Evolutionary conservation across 2,113 vertebrate species (phyloP).

Genomic region (Nerophis ophidion): DNA sequence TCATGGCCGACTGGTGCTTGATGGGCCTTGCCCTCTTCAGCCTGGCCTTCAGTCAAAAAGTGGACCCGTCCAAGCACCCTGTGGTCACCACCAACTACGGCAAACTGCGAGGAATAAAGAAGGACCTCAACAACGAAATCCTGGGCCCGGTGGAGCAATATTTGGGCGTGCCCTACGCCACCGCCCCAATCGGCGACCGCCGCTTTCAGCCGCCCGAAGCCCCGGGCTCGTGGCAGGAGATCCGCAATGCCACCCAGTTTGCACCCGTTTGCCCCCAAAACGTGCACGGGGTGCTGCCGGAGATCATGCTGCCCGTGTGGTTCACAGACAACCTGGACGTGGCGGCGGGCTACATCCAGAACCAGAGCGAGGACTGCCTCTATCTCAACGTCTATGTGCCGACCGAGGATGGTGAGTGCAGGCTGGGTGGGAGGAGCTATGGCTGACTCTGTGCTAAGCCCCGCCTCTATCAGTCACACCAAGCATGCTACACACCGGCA

Average conservation of each 20-base stretch:
- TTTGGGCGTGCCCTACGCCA: conserved; percentile 86
- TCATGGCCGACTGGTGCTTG: conserved; percentile 56
- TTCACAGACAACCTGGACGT: conserved; percentile 89
- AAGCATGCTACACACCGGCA: background rate
- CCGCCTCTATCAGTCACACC: background rate
- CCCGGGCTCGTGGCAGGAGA: conserved; percentile 86
- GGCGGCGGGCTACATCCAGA: conserved; percentile 85
- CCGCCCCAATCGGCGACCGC: conserved; percentile 81
- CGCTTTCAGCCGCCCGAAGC: conserved; percentile 87
- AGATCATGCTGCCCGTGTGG: conserved; percentile 92
- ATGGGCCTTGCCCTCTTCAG: conserved; percentile 68
- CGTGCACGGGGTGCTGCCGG: conserved; percentile 83
- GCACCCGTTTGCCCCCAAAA: conserved; percentile 89
- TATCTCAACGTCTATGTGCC: conserved; percentile 92
- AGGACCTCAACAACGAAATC: conserved; percentile 89
- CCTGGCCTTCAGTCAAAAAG: conserved; percentile 71
- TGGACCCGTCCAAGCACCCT: conserved; percentile 74
- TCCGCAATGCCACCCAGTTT: conserved; percentile 86
- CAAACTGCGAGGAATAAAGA: conserved; percentile 81
- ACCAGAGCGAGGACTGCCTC: conserved; percentile 92
- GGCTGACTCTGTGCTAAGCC: conserved; percentile 6
- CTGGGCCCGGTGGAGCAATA: conserved; percentile 87
- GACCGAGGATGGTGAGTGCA: conserved; percentile 87
- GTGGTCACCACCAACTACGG: conserved; percentile 85
- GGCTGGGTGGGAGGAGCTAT: background rate